A percentile compares a stretch with the other conserved stretches of the same genome.
Conservation (phyloP, 2,113 vertebrate genomes). For the Sakesphorus luctuosus region DNA sequence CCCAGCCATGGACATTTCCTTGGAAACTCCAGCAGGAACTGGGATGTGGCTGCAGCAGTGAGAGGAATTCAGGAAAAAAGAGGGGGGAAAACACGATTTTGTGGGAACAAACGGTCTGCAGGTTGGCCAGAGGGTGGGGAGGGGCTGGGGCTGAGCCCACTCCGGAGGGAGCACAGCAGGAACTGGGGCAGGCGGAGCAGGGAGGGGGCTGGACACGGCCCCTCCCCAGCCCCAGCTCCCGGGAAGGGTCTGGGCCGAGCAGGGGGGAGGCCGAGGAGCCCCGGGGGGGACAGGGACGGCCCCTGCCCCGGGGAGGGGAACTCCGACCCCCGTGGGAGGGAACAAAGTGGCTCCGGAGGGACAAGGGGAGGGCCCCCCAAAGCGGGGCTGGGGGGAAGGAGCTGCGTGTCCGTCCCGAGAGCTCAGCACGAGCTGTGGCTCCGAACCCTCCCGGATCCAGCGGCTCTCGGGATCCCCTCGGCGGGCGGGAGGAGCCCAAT, state of each 20-base stretch:
- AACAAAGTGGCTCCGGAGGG: neutral
- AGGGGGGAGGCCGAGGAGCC: neutral
- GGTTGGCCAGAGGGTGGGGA: rapidly evolving
- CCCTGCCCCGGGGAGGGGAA: neutral
- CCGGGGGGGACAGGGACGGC: neutral
- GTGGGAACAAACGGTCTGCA: rapidly evolving
- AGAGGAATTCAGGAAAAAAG: rapidly evolving
- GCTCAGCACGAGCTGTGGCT: rapidly evolving
- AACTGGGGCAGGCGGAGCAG: neutral
- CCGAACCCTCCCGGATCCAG: rapidly evolving
- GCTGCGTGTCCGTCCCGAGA: neutral
- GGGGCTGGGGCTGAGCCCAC: neutral
- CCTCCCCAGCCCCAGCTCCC: rapidly evolving
- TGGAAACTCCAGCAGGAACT: rapidly evolving
- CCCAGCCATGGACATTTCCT: rapidly evolving
- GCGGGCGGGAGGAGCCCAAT: neutral
- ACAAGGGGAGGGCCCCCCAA: neutral
- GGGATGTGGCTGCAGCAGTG: rapidly evolving
- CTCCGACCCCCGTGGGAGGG: neutral
- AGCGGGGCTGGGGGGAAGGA: neutral
- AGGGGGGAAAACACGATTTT: rapidly evolving
- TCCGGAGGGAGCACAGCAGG: neutral
- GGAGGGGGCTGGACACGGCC: neutral
- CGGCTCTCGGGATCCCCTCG: rapidly evolving
- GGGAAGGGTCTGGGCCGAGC: too few species aligned